Conservation (phyloP, 2,888 invertebrate species). For the Trissoscelio sp. region DNA sequence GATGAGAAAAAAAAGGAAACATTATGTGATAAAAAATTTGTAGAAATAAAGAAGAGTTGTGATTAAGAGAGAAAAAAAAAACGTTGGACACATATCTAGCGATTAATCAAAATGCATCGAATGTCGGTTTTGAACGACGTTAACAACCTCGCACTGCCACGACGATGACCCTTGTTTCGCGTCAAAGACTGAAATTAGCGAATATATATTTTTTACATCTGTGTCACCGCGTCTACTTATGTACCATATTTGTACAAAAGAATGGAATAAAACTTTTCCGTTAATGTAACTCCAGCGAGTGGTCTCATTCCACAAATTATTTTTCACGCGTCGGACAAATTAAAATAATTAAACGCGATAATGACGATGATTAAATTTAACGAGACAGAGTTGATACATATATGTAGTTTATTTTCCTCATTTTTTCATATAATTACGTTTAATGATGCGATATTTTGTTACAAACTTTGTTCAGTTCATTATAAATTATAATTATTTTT, state of each 20-base stretch:
- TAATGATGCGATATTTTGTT: not conserved
- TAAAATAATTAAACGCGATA: slow-evolving; percentile 55
- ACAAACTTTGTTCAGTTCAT: too few species aligned
- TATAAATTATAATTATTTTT: too few species aligned
- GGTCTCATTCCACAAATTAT: slow-evolving; percentile 76
- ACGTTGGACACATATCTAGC: slow-evolving; percentile 44
- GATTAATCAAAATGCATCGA: slow-evolving; percentile 39
- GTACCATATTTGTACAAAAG: slow-evolving; percentile 81
- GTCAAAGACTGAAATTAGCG: slow-evolving; percentile 79
- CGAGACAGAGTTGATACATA: slow-evolving; percentile 43
- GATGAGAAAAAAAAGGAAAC: not conserved
- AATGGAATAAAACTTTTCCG: slow-evolving; percentile 77
- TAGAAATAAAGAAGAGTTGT: slow-evolving; percentile 23
- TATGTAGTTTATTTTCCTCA: too few species aligned
- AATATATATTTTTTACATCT: slow-evolving; percentile 78
- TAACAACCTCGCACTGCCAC: slow-evolving; percentile 76
- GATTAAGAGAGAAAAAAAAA: too few species aligned
- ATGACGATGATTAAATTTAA: slow-evolving; percentile 64
- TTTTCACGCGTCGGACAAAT: slow-evolving; percentile 21
- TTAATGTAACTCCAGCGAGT: slow-evolving; percentile 71
- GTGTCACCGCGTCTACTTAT: slow-evolving; percentile 74
- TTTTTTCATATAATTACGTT: not conserved
- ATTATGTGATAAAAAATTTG: slow-evolving; percentile 15
- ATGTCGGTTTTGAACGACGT: slow-evolving; percentile 58
- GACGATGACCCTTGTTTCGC: slow-evolving; percentile 71